Conservation (phyloP, 1,140 invertebrate species). For the Platorchestia sp. region DNA sequence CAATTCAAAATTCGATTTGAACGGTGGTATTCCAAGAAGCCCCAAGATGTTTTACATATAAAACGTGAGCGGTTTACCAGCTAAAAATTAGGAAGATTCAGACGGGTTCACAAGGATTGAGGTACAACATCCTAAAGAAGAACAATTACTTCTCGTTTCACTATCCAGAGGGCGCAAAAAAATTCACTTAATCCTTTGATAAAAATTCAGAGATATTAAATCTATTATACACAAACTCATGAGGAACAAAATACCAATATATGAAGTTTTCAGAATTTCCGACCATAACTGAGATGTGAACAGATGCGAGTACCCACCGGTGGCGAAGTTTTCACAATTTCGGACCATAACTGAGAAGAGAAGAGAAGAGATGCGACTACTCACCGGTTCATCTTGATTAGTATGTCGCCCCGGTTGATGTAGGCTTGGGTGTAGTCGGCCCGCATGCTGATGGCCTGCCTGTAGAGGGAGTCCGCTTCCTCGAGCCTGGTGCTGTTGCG, state of each 20-base stretch:
- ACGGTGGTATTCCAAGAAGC: neutral
- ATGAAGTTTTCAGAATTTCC: no score
- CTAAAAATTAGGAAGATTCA: neutral
- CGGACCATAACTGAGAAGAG: neutral
- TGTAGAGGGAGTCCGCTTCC: constrained; percentile 93
- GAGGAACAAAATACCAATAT: neutral
- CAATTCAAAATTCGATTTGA: neutral
- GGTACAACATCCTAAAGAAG: neutral
- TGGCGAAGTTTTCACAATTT: no score
- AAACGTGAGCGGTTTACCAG: neutral
- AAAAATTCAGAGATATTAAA: no score
- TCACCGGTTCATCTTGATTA: constrained; percentile 89
- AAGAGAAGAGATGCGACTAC: neutral
- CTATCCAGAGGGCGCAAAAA: no score
- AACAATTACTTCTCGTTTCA: neutral
- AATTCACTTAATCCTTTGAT: no score
- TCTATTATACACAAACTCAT: no score
- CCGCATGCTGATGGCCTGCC: constrained; percentile 96
- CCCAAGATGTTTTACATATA: neutral
- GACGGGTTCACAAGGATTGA: neutral
- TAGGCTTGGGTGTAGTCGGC: constrained; percentile 97
- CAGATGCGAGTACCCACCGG: constrained; percentile 69
- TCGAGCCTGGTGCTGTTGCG: constrained; percentile 91
- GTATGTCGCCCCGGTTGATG: constrained; percentile 95
- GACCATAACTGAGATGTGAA: neutral